Base-by-base conservation (phyloP, 1,140 invertebrate species). In the Drosophila navojoa region DNA sequence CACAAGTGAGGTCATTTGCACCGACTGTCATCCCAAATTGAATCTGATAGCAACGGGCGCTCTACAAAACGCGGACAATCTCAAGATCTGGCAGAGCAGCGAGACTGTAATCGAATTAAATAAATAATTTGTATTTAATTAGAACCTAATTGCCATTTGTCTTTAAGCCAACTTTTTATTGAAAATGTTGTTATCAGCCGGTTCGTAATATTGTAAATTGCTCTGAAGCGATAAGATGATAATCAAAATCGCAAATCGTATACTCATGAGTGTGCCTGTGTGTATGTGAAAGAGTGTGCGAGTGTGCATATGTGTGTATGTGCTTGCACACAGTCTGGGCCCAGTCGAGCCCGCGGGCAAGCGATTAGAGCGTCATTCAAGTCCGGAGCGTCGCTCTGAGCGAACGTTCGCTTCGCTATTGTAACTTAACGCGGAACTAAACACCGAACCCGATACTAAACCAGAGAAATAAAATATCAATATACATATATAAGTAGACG, bases 1-100 rank as follows among this genome's bases (percentile, higher is more conserved):
- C 4, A 19, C 55, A 3, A 53, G 77, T 29, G 47, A 29, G 7
- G 54, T 79, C 13, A 55, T 87, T 9, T 62, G 76, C 68, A 76
- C 29, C 22, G 79, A 89, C 42, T 87, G 84, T 6, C 82, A 87
- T 67, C 82, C 82, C 10, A 89, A 7, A 15, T 61, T 49, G 10
- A 87, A 89, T 62, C 11, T 87, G 6, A 77, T 87, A 9, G 82
- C 66, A 5, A 66, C 71, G 5, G 82, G 79, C 0, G 47, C 79
- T 0, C 10, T 76, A 15, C 49, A 68, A 19, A 61, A 70, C 2
- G 10, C 11, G 0, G 52, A 35, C n/a, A 53, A 61, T 25, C 29
- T 87, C 1, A 74, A 74, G 45, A n/a, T 89, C 2, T 87, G 84
- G 84, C 47, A 71, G 40, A 77, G 79, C 58, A 63, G 59, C 47